These are phyloP conservation scores for Scophthalmus maximus DNA, from an alignment of 2,113 vertebrate genomes.

Conservation along the genomic window DNA sequence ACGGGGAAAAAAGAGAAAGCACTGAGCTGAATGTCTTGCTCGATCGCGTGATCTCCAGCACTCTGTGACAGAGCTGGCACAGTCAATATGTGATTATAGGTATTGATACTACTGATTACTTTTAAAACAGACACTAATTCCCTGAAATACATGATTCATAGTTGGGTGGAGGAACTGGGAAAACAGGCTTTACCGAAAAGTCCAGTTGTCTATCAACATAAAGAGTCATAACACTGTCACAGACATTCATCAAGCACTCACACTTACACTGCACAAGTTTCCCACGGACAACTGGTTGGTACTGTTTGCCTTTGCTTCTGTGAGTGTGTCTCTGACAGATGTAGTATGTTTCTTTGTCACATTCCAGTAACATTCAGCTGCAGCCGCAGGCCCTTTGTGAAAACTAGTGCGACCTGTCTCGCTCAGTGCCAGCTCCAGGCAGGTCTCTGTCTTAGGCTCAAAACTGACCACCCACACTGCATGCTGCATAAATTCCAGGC, in stretches of 20 bases:
- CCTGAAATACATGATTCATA: conserved; percentile 41
- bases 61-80: neutral
- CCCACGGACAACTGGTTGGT: conserved; percentile 44
- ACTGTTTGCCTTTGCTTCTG: conserved; percentile 21
- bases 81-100: neutral
- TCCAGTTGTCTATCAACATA: conserved; percentile 34
- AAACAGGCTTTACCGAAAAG: conserved; percentile 64
- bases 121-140: conserved; percentile 19
- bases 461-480: neutral
- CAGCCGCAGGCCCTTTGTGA: conserved; percentile 23
- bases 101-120: neutral
- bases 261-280: conserved; percentile 39
- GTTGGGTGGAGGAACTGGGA: conserved; percentile 62
- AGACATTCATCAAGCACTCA: conserved; percentile 40
- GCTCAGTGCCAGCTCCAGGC: neutral
- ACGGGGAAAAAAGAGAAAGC: conserved; percentile 6
- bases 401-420: conserved; percentile 25
- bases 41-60: neutral
- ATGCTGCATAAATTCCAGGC: too few species aligned
- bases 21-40: neutral
- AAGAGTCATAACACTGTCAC: conserved; percentile 46
- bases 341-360: conserved; percentile 19
- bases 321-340: conserved; percentile 21
- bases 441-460: neutral
- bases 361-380: conserved; percentile 18